Percentiles rank a stretch among this genome's conserved stretches.
Conservation (phyloP, 2,888 invertebrate genomes). For the Drosophila basisetae region DNA sequence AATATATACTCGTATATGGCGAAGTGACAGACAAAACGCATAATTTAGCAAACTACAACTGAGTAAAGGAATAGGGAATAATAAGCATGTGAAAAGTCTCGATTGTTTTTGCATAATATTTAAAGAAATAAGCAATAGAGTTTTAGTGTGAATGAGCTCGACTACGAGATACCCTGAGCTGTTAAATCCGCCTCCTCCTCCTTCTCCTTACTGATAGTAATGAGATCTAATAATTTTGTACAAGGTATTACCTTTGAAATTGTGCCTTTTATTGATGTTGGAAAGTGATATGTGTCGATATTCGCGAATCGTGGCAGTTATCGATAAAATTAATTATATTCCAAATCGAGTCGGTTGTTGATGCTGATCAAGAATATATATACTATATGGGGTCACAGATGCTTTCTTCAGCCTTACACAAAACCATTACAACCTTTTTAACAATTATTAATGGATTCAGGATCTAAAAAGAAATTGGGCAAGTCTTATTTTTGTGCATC, state of each 20-base stretch:
- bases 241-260: not conserved
- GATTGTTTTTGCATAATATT: not conserved
- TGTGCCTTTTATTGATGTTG: not conserved
- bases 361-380: not conserved
- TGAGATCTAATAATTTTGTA: not conserved
- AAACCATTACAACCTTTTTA: not conserved
- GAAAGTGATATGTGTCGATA: not conserved
- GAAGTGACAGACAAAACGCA: conserved; percentile 7
- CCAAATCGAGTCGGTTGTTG: too few relatives aligned
- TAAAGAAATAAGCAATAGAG: too few relatives aligned
- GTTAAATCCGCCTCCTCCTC: not conserved
- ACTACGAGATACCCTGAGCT: not conserved
- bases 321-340: not conserved
- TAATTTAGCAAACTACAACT: conserved; percentile 2
- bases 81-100: conserved; percentile 17
- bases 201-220: not conserved
- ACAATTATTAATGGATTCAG: not conserved
- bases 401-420: not conserved
- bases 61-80: not conserved
- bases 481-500: not conserved
- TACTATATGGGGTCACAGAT: too few relatives aligned
- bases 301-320: not conserved
- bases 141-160: not conserved
- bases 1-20: not conserved
- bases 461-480: not conserved